Evolutionary conservation across 2,113 vertebrate genomes (phyloP).

Genomic region (Podocnemis expansa): DNA sequence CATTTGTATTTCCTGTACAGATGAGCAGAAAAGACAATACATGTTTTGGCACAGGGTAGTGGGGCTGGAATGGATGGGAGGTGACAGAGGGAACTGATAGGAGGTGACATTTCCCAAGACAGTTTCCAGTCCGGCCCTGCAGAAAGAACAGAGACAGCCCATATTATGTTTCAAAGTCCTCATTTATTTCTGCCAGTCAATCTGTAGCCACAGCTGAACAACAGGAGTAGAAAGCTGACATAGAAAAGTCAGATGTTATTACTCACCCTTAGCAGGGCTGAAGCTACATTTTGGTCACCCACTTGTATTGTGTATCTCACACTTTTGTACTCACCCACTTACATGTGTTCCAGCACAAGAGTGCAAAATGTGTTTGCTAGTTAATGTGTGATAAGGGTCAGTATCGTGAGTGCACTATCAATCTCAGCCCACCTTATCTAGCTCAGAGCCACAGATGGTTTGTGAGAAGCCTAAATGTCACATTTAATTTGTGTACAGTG

Average conservation of each 20-base stretch:
- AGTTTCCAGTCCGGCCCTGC: not conserved
- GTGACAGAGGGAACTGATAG: not conserved
- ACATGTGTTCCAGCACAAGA: fast-evolving
- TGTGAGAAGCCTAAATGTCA: not conserved
- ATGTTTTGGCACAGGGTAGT: not conserved
- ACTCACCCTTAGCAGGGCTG: not conserved
- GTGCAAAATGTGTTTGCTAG: not conserved
- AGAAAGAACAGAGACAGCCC: slow-evolving; percentile 37
- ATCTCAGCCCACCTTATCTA: not conserved
- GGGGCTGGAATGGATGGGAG: not conserved
- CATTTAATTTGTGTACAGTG: fast-evolving
- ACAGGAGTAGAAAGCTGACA: slow-evolving; percentile 59
- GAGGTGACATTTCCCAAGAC: not conserved
- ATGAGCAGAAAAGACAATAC: no score
- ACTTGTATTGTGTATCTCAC: not conserved
- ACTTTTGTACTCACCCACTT: not conserved
- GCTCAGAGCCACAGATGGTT: not conserved
- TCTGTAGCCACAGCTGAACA: slow-evolving; percentile 70
- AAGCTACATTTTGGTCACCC: not conserved
- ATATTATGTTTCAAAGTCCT: slow-evolving; percentile 77
- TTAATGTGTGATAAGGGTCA: not conserved
- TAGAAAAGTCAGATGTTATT: slow-evolving; percentile 49
- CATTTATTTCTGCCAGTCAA: slow-evolving; percentile 75
- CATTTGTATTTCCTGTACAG: not conserved
- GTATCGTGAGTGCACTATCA: not conserved